Percentiles rank a stretch among this genome's conserved stretches.
phyloP scores from a whole-genome alignment of 2,113 vertebrate species.

The Tinamus guttatus region DNA sequence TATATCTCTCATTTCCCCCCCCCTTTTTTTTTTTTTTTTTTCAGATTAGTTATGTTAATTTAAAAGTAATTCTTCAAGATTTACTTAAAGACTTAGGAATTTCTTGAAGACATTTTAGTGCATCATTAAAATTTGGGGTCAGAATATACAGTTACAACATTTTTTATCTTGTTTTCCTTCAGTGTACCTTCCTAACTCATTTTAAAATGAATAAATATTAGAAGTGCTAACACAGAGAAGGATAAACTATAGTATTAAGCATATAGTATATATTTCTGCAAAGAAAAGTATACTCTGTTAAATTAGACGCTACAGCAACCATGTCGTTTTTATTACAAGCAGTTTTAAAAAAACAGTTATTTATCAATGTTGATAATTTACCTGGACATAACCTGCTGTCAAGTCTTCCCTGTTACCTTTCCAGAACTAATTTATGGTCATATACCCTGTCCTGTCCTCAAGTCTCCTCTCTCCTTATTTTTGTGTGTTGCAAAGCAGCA shows the following conservation, averaged over 20 bases:
- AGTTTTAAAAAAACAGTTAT: conserved; percentile 32
- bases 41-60: not conserved
- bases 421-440: not conserved
- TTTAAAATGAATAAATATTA: not conserved
- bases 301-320: not conserved
- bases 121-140: not conserved
- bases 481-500: not conserved
- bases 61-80: not conserved
- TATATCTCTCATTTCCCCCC: not conserved
- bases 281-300: not conserved
- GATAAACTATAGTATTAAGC: not conserved
- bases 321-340: not conserved
- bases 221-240: not conserved
- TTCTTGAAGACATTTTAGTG: not conserved
- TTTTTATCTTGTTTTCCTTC: not conserved
- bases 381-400: not conserved
- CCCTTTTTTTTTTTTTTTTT: not conserved
- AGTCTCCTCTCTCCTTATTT: not conserved
- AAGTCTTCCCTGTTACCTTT: not conserved
- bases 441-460: not conserved
- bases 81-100: not conserved
- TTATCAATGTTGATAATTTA: not conserved
- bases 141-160: not conserved
- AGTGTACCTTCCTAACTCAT: not conserved
- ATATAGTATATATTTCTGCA: not conserved